phyloP scores from a whole-genome alignment of 2,888 invertebrate species.

The Cabera pusaria region DNA sequence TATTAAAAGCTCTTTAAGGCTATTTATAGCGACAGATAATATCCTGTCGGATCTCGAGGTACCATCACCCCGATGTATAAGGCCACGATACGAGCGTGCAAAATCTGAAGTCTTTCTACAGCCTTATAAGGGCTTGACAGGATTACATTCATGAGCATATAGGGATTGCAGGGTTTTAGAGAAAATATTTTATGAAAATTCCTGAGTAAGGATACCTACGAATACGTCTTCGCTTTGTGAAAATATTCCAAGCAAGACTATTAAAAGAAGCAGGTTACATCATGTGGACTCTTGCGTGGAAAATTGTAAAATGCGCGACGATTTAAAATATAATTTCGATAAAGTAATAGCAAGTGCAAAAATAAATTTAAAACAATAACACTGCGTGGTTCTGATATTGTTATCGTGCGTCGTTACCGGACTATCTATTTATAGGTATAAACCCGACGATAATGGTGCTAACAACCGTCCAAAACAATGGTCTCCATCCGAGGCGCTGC shows the following conservation, averaged over 20 bases:
- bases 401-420: constrained; percentile 33
- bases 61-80: constrained; percentile 32
- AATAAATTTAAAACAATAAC: constrained; percentile 17
- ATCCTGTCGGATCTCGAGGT: constrained; percentile 5
- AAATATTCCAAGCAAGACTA: no score
- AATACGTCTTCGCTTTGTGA: no score
- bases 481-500: constrained; percentile 24
- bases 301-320: no score
- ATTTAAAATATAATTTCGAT: no score
- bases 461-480: constrained; percentile 36
- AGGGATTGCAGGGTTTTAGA: constrained; percentile 2
- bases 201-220: no score
- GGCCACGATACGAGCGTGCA: constrained; percentile 44
- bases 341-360: constrained; percentile 16
- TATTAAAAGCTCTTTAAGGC: background rate
- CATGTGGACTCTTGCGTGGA: no score
- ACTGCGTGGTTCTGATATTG: constrained; percentile 25
- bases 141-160: constrained; percentile 13
- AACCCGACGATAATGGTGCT: constrained; percentile 36
- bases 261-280: no score
- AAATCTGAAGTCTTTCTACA: constrained; percentile 44
- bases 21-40: constrained; percentile 9
- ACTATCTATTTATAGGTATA: constrained; percentile 31
- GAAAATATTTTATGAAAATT: constrained; percentile 5
- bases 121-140: constrained; percentile 39